Evolutionary conservation across 2,888 invertebrate species (phyloP).

Genomic region (Tipula vernalis): DNA sequence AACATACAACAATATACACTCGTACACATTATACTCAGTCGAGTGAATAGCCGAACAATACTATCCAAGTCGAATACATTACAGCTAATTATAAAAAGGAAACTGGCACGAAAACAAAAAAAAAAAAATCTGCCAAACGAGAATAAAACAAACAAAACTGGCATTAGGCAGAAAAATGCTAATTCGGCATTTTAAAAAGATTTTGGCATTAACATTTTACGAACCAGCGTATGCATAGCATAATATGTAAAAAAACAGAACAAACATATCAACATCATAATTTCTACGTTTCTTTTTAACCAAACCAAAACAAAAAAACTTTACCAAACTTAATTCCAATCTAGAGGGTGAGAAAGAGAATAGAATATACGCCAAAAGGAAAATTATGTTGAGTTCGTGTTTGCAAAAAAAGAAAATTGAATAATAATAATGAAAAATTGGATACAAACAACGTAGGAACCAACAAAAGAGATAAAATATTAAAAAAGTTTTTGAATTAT

Average conservation of each 20-base stretch:
- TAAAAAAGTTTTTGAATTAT: background rate
- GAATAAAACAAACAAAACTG: background rate
- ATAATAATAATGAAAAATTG: background rate
- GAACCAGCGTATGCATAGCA: background rate
- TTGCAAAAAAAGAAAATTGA: background rate
- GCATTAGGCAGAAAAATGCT: background rate
- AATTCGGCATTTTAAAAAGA: background rate
- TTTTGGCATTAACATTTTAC: background rate
- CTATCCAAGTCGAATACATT: background rate
- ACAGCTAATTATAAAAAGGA: background rate
- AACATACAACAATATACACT: background rate
- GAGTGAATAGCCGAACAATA: background rate
- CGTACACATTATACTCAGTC: background rate
- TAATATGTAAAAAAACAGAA: background rate
- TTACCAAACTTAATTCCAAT: background rate
- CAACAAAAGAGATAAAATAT: background rate
- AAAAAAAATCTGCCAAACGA: background rate
- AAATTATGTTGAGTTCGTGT: background rate
- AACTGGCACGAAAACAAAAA: background rate
- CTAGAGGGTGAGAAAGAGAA: background rate
- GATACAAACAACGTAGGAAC: background rate
- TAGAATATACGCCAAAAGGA: background rate
- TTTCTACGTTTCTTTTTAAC: background rate
- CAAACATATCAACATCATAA: background rate
- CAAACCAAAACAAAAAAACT: background rate